Evolutionary conservation across 2,888 invertebrate genomes (phyloP), one percentile per base, ranked within the genome.

Genomic region (Deilephila porcellus): DNA sequence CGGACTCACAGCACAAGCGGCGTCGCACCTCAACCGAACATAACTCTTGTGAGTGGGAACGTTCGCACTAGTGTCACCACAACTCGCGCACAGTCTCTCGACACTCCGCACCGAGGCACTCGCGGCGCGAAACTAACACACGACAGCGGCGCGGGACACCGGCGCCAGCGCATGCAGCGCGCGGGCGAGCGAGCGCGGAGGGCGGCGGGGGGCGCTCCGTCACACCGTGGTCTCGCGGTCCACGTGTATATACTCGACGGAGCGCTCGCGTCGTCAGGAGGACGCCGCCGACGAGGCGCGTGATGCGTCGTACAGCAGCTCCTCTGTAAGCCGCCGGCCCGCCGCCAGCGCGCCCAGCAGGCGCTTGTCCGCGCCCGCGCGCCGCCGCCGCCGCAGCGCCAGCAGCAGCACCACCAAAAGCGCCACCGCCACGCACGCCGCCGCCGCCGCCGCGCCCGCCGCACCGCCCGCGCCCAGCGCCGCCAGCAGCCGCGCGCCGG

Each of bases 141-240:
- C 71, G 45, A 34, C 67, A 70, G 29, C 29, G 32, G 20, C 73
- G 63, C 64, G 70, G 45, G 56, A 29, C 72, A 56, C 59, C 32
- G 74, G 34, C 20, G 62, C 20, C 25, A 45, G 20, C 45, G 37
- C 60, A 25, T 8, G 29, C 11, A 32, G 37, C 56, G 63, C 74
- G 70, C 70, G 52, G 34, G 53, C 11, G 71, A 70, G 76, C 67
- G 78, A 63, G 60, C 76, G 74, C 60, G 76, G 75, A 71, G 70
- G 70, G 67, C 32, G 53, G 71, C 71, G 71, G 67, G 52, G 64
- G 75, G 90, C 91, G 90, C 90, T 88, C 90, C 91, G 95, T 97
- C 97, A 97, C 96, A 98, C 98, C 86, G 98, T 98, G 90, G 98
- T 98, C 95, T 98, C 98, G 91, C 98, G 97, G 95, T 98, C 98